Evolutionary conservation across 2,113 vertebrate genomes (phyloP).

Genomic region (Sorex fumeus): DNA sequence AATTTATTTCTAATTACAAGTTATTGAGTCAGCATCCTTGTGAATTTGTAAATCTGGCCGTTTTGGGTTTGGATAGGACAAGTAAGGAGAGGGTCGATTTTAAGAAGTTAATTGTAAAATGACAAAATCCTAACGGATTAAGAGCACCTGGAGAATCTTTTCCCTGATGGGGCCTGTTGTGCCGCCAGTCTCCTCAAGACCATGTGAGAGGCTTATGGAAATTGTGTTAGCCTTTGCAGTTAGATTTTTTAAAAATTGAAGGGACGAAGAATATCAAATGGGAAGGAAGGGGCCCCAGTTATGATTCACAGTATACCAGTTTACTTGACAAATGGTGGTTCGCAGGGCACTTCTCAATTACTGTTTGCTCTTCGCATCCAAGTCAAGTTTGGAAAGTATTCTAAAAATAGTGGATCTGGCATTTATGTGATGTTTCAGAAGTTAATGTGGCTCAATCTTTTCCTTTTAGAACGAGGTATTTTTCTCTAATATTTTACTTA

Average conservation of each 20-base stretch:
- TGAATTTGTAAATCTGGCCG: background rate
- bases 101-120: slow-evolving; percentile 28
- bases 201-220: background rate
- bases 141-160: background rate
- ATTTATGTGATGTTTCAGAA: slow-evolving; percentile 45
- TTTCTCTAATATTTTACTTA: slow-evolving; percentile 74
- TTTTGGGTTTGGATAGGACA: slow-evolving; percentile 24
- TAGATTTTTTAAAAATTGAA: slow-evolving; percentile 14
- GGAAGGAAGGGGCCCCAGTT: background rate
- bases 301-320: slow-evolving; percentile 21
- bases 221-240: background rate
- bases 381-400: slow-evolving; percentile 26
- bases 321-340: background rate
- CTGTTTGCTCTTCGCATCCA: background rate
- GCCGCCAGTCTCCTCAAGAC: background rate
- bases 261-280: background rate
- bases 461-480: slow-evolving; percentile 88
- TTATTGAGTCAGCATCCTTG: background rate
- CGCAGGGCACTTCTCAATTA: background rate
- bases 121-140: background rate
- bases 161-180: background rate
- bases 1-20: background rate
- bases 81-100: slow-evolving; percentile 35
- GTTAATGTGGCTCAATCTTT: slow-evolving; percentile 63
- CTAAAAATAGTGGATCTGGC: background rate